Evolutionary conservation across 1,140 invertebrate species (phyloP), one percentile per base, ranked within the genome.

Genomic region (Phenacoccus solenopsis): DNA sequence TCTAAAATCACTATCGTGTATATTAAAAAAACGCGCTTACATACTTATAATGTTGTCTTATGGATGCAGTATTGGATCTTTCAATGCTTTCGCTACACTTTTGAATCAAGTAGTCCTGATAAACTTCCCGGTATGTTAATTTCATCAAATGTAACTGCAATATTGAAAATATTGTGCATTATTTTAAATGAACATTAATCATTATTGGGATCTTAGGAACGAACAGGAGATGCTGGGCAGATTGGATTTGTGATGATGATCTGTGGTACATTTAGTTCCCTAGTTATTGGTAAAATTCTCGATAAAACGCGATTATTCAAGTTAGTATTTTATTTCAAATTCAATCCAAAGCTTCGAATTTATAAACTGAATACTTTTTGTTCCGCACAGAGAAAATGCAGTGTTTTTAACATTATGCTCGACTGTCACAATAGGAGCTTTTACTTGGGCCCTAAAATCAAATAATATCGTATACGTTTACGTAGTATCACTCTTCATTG

Each of bases 51-150:
- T 94, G 9, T 75, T 92, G 20, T 90, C 90, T 7, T 96, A 97
- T 77, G 93, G 91, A 1, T 87, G 96, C 72, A 97, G 96, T 78
- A 90, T 93, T 4, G 94, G 94, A 0, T 88, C 90, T 3, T 97
- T 96, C 81, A 97, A 97, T 77, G 94, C 92, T 0, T 90, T 97
- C 71, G 94, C 92, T 1, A 97, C 94, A 0, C 83, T 95, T 1
- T 84, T 97, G n/a, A 94, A 91, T 78, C 86, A 49, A 49, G 20
- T 49, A 3, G 16, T 49, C 5, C 5, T 49, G 38, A 16, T 49
- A 4, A 49, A 49, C 20, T 49, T 9, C 20, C 16, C 38, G 38
- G 38, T 49, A 9, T 16, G 16, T 49, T 16, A 32, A 32, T n/a
- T n/a, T n/a, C n/a, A n/a, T 32, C 5, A 13, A 32, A 7, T 32